Conservation (phyloP, 2,888 invertebrate genomes). For the Ophraella communa region DNA sequence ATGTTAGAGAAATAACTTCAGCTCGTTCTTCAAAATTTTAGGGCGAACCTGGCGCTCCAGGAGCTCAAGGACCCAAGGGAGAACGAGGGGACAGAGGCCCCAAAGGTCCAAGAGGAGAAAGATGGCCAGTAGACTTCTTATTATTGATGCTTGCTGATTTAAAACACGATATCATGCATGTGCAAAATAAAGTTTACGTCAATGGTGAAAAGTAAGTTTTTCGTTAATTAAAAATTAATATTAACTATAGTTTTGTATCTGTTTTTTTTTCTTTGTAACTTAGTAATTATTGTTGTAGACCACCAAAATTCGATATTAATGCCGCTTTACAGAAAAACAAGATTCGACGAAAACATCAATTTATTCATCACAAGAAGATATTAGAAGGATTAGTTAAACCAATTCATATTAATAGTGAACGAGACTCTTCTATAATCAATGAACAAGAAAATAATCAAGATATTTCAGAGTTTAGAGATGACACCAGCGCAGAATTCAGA, state of each 20-base stretch:
- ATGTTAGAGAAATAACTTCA: no score
- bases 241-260: neutral
- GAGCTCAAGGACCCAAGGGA: slow-evolving; percentile 69
- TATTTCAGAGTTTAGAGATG: slow-evolving; percentile 46
- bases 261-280: no score
- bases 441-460: slow-evolving; percentile 15
- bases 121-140: slow-evolving; percentile 69
- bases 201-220: slow-evolving; percentile 64
- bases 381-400: slow-evolving; percentile 50
- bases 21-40: no score
- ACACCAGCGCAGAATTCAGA: slow-evolving; percentile 34
- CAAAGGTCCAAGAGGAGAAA: slow-evolving; percentile 67
- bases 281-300: slow-evolving; percentile 62
- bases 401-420: slow-evolving; percentile 29
- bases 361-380: slow-evolving; percentile 51
- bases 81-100: slow-evolving; percentile 66
- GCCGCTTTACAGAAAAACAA: slow-evolving; percentile 65
- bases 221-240: no score
- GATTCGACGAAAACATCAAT: slow-evolving; percentile 59
- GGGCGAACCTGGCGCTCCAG: slow-evolving; percentile 70
- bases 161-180: slow-evolving; percentile 68
- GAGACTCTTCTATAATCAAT: no score
- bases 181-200: slow-evolving; percentile 66
- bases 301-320: slow-evolving; percentile 67
- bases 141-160: slow-evolving; percentile 70